Base-by-base conservation (phyloP, 2,888 invertebrate species). In the Troilus luridus region DNA sequence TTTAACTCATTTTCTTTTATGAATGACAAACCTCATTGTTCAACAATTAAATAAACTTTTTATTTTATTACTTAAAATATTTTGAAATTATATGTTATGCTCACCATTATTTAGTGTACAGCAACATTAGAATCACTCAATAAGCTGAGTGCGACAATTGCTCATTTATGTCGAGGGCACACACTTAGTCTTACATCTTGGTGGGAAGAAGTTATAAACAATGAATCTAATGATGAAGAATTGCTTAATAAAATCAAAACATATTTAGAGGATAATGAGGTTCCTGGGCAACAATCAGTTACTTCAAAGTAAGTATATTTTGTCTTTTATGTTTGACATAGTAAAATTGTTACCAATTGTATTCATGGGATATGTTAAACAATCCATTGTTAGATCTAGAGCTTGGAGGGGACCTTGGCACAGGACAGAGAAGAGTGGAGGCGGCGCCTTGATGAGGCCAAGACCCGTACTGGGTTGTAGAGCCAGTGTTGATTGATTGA, bases 171-270 rank as follows among this genome's bases (percentile, higher is more conserved):
- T 94, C 11, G 92, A 41, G 94, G 94, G 10, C 72, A 85, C 24
- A 92, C 92, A 12, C 58, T 93, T 11, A 91, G 92, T 7, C 92
- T 92, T 90, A 92, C 92, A 0, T 93, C 94, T 85, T 95, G 95
- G 95, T 95, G 94, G 93, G 93, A 94, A 12, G 94, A 94, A 62
- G 93, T 94, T 11, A 92, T 95, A 21, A 93, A 94, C 88, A 94
- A 94, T 93, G 93, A 94, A 62, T 92, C 92, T 12, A 92, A 93
- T 10, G 93, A 93, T 60, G 92, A 93, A 10, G 92, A 93, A 7
- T 94, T 94, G 89, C 92, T 94, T 0, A 91, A 85, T 56, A 90
- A 91, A 59, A 92, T 92, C 56, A 92, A 67, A 64, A 91, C 91
- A 9, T 81, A 91, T 59, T 88, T 92, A 21, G 92, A 92, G 8